A percentile compares a stretch with the other conserved stretches of the same genome.
These are phyloP conservation scores for Nesogale talazaci DNA, from an alignment of 2,113 vertebrate species.

Conservation along the genomic window DNA sequence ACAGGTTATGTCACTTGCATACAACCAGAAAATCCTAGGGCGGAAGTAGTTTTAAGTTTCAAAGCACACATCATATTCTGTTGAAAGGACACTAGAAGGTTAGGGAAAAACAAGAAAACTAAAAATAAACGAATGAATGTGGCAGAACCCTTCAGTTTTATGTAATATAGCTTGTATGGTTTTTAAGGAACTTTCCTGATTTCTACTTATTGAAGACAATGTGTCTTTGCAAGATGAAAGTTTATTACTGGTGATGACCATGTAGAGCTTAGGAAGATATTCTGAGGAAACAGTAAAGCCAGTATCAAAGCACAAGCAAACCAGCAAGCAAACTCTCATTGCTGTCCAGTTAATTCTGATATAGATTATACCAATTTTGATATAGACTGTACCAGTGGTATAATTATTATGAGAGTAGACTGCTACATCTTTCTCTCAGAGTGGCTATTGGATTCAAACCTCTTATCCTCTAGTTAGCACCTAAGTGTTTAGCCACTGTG, in stretches of 20 bases:
- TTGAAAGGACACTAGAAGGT: accelerated
- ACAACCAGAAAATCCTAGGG: not conserved
- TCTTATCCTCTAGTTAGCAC: not conserved
- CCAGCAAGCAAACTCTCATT: not conserved
- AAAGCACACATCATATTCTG: not conserved
- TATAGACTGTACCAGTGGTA: not conserved
- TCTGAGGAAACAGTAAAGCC: not conserved
- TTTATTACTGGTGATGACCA: not conserved
- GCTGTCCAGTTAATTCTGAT: not conserved
- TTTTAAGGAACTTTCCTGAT: not conserved
- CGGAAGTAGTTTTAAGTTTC: not conserved
- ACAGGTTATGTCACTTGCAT: not conserved
- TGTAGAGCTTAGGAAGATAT: not conserved
- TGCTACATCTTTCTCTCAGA: not conserved
- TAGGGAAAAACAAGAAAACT: not conserved
- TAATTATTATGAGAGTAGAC: not conserved
- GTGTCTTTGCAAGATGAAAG: not conserved
- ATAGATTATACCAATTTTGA: not conserved
- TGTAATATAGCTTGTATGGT: not conserved
- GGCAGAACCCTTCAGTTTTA: not conserved
- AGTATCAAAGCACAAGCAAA: not conserved
- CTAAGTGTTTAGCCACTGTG: not conserved
- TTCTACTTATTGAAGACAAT: not conserved
- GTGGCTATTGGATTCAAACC: not conserved
- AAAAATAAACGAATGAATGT: not conserved